Evolutionary conservation across 2,888 invertebrate species (phyloP).

Genomic region (Pegoplata infirma): DNA sequence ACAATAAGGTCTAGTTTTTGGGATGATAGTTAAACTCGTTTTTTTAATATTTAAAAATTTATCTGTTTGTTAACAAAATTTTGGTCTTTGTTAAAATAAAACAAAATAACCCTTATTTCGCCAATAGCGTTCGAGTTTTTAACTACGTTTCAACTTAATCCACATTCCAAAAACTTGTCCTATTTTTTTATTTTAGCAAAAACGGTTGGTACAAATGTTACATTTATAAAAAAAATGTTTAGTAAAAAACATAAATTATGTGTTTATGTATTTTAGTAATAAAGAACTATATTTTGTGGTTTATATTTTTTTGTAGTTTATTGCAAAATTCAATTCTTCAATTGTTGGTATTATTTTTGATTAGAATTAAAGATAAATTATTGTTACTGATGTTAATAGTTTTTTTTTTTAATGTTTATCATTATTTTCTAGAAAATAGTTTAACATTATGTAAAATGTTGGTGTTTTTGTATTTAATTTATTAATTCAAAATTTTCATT

Average conservation of each 20-base stretch:
- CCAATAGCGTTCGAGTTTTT: no score
- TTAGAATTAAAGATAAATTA: constrained; percentile 52
- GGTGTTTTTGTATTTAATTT: constrained; percentile 47
- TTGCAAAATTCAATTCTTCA: constrained; percentile 38
- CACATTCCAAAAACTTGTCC: no score
- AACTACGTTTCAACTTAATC: no score
- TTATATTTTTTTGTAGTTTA: constrained; percentile 20
- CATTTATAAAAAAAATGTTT: neutral
- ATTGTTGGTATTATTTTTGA: constrained; percentile 35
- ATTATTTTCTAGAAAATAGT: constrained; percentile 51
- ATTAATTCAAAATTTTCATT: constrained; percentile 36
- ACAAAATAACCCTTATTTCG: no score
- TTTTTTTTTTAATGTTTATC: constrained; percentile 25
- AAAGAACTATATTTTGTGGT: constrained; percentile 31
- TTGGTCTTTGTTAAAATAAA: no score
- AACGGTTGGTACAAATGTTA: constrained; percentile 14
- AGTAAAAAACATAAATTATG: constrained; percentile 5
- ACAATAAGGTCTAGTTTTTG: no score
- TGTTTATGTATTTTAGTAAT: constrained; percentile 27
- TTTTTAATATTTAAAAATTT: constrained; percentile 8
- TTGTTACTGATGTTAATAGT: constrained; percentile 56
- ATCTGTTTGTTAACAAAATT: constrained; percentile 27
- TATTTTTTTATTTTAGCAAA: no score
- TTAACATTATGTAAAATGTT: constrained; percentile 59
- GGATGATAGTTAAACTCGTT: no score